Conservation (phyloP, 2,797 vertebrate genomes). For the Poecile montanus region DNA sequence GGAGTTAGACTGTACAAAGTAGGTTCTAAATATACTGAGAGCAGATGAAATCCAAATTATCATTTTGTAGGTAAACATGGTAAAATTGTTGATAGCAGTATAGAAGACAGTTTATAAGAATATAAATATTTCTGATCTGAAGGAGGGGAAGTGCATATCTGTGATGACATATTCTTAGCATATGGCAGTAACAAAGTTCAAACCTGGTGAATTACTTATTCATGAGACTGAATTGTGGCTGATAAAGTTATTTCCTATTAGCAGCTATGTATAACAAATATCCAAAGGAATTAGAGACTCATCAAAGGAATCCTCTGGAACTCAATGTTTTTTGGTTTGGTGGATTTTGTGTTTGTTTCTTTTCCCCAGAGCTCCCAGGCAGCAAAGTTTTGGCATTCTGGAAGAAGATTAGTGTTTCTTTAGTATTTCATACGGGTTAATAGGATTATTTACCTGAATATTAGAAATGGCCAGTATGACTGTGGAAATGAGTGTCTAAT, state of each 20-base stretch:
- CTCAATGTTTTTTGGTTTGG: not conserved
- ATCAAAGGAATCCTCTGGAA: not conserved
- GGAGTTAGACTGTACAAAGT: not conserved
- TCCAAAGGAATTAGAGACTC: not conserved
- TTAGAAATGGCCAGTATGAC: too few relatives aligned
- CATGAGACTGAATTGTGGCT: not conserved
- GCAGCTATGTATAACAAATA: not conserved
- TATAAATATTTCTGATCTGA: not conserved
- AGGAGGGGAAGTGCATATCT: not conserved
- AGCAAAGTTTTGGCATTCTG: not conserved
- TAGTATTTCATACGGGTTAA: not conserved
- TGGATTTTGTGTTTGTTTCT: not conserved
- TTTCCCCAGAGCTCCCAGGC: not conserved
- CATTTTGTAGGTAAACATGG: not conserved
- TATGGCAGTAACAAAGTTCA: not conserved
- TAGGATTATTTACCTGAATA: not conserved
- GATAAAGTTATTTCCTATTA: not conserved
- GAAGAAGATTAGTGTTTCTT: not conserved
- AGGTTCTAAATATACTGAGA: not conserved
- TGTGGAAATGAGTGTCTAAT: not conserved
- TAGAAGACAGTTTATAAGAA: not conserved
- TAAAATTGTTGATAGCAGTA: not conserved
- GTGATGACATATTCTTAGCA: not conserved
- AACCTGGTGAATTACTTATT: not conserved
- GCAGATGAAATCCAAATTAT: not conserved